Evolutionary conservation across 2,797 vertebrate species (phyloP), one percentile per base, ranked within the genome.

Genomic region (Podarcis lilfordi): DNA sequence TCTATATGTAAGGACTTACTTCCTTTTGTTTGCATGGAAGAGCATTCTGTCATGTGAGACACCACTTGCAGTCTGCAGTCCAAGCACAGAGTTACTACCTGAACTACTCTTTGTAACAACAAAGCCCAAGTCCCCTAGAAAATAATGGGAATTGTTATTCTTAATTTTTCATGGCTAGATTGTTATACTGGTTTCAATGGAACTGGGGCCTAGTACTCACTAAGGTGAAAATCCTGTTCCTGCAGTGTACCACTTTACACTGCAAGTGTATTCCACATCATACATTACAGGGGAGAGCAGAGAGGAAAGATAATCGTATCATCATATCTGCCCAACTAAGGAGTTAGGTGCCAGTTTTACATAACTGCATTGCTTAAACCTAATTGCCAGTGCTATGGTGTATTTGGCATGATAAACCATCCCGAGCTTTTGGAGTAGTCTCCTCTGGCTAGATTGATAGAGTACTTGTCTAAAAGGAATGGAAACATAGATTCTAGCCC

Each of bases 231-330:
- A 64, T n/a, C n/a, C 21, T 64, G 8, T 72, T 79, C 40, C 76
- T 79, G 69, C 5, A 9, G 50, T 9, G 21, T 59, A 72, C 68
- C 59, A 32, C 21, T 45, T 84, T 75, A 71, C 27, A 25, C 27
- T 29, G 6, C 64, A 80, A 64, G 43, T 71, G 32, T 71, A 71
- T 77, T 40, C 40, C 5, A 68, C 21, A 25, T 7, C 13, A 25
- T 5, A 10, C 3, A 17, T 78, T 68, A 37, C 11, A 69, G n/a
- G 74, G 5, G 15, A 8, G 23, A 75, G 8, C 32, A 2, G 40
- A 69, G n/a, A 55, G 15, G 19, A 77, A 96, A 96, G 95, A 8
- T 25, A 11, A 27, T 13, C 32, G 61, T 27, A 55, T 0, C 0
- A 84, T 1, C 83, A 1, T 9, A 45, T 0, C 0, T 2, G n/a